Percentiles rank a stretch among this genome's conserved stretches.
These are phyloP conservation scores for Physocephala rufipes DNA, from an alignment of 2,888 invertebrate species.

Conservation along the genomic window DNA sequence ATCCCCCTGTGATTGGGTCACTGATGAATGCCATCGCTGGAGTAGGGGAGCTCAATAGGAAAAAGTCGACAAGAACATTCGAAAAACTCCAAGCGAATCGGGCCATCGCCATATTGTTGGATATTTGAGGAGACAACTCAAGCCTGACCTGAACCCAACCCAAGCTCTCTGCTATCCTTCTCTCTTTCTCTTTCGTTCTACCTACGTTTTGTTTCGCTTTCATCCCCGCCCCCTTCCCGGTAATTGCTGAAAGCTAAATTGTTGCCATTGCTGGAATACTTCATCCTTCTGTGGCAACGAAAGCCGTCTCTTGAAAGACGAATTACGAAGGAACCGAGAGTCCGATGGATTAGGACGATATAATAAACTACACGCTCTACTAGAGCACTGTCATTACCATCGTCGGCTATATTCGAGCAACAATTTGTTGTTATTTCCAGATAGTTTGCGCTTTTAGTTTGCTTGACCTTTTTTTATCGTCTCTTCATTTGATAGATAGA, in stretches of 20 bases:
- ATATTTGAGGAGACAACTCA: constrained; percentile 45
- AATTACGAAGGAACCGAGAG: constrained; percentile 7
- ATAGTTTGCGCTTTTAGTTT: constrained; percentile 13
- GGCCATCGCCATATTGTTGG: constrained; percentile 27
- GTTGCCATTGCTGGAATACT: neutral
- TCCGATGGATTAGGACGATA: constrained; percentile 23
- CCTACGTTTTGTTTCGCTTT: too few relatives aligned
- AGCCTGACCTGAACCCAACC: too few relatives aligned
- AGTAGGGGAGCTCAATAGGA: neutral
- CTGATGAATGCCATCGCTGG: too few relatives aligned
- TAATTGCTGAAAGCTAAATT: neutral
- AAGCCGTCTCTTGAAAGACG: neutral
- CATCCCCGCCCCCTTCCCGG: neutral
- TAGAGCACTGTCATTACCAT: constrained; percentile 6
- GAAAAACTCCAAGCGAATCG: constrained; percentile 45
- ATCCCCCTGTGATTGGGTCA: neutral
- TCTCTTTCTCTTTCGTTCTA: constrained; percentile 11
- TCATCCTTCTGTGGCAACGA: neutral
- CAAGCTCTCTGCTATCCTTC: neutral
- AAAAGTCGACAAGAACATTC: constrained; percentile 35
- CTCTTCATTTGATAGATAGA: constrained; percentile 15
- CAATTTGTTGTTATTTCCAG: constrained; percentile 18
- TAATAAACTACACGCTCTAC: constrained; percentile 28
- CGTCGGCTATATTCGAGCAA: constrained; percentile 6
- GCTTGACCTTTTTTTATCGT: neutral